Evolutionary conservation across 2,888 invertebrate genomes (phyloP).

Genomic region (Caenorhabditis uteleia): DNA sequence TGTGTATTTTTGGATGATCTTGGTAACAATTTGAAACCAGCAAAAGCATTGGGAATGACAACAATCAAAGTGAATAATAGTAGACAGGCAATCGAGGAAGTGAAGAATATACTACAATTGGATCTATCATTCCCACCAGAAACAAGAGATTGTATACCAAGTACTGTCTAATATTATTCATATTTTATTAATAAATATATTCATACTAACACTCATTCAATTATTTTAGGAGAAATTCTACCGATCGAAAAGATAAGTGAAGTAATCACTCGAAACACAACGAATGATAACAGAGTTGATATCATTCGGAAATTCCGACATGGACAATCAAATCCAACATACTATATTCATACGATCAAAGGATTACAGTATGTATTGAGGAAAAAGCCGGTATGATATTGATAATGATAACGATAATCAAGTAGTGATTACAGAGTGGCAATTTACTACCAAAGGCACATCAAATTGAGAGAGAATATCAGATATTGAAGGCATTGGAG

Average conservation of each 20-base stretch:
- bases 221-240: slow-evolving; percentile 38
- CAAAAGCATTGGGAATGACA: slow-evolving; percentile 69
- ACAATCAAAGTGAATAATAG: slow-evolving; percentile 69
- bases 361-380: slow-evolving; percentile 70
- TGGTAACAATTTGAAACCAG: slow-evolving; percentile 71
- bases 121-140: slow-evolving; percentile 37
- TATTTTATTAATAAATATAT: slow-evolving; percentile 11
- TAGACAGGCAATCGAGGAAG: slow-evolving; percentile 37
- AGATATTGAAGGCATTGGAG: slow-evolving; percentile 71
- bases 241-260: slow-evolving; percentile 28
- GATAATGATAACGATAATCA: neutral
- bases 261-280: slow-evolving; percentile 15
- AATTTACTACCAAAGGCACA: slow-evolving; percentile 72
- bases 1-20: slow-evolving; percentile 72
- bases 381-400: slow-evolving; percentile 71
- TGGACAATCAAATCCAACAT: slow-evolving; percentile 73
- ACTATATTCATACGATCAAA: slow-evolving; percentile 69
- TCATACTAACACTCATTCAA: neutral
- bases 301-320: slow-evolving; percentile 64
- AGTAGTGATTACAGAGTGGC: slow-evolving; percentile 69
- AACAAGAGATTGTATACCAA: slow-evolving; percentile 43
- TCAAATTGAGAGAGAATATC: slow-evolving; percentile 72
- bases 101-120: slow-evolving; percentile 17
- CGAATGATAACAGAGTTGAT: slow-evolving; percentile 13
- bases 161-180: slow-evolving; percentile 14